phyloP scores from a whole-genome alignment of 2,888 invertebrate genomes.

The Podotricha telesiphe region DNA sequence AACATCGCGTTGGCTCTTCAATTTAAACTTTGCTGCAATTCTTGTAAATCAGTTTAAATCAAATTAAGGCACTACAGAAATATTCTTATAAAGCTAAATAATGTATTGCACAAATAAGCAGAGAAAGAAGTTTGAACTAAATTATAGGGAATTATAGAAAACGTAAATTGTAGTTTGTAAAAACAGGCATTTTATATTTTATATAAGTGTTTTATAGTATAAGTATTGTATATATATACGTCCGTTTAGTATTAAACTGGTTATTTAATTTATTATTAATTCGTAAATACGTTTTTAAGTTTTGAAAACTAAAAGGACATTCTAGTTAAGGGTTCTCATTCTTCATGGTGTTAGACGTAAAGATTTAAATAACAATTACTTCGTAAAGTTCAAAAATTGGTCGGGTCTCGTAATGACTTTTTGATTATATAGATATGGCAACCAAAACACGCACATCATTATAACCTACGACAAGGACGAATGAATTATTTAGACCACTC shows the following conservation, averaged over 20 bases:
- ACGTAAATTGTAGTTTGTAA: too few species aligned
- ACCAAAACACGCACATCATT: conserved; percentile 36
- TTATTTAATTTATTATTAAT: not conserved
- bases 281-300: not conserved
- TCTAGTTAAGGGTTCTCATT: too few species aligned
- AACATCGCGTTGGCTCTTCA: conserved; percentile 51
- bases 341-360: not conserved
- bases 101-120: not conserved
- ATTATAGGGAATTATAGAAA: too few species aligned
- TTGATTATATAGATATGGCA: conserved; percentile 38
- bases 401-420: conserved; percentile 38
- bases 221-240: too few species aligned
- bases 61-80: conserved; percentile 36
- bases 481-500: conserved; percentile 27
- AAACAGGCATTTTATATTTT: too few species aligned
- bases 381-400: conserved; percentile 8
- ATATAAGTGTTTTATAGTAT: too few species aligned
- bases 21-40: conserved; percentile 46
- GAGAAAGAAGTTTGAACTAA: not conserved
- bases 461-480: conserved; percentile 31
- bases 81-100: conserved; percentile 28
- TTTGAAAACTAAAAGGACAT: too few species aligned
- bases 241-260: too few species aligned
- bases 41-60: conserved; percentile 39
- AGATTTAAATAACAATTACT: not conserved